Evolutionary conservation across 1,140 invertebrate species (phyloP), one percentile per base, ranked within the genome.

Genomic region (Littorina saxatilis): DNA sequence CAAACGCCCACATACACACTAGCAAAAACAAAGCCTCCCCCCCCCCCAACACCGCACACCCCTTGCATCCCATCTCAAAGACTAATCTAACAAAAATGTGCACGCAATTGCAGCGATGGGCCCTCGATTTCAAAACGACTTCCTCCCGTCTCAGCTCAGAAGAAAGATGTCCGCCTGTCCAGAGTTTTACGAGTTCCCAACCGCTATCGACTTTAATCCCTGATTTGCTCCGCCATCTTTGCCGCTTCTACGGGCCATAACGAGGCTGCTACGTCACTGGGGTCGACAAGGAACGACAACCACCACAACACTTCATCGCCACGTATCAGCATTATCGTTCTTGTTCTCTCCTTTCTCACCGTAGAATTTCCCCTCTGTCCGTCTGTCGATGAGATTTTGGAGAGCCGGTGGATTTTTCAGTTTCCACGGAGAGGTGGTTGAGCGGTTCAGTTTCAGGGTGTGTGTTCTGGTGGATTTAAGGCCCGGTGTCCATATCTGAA

Each of bases 261-360:
- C 70, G 43, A 73, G 40, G 13, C n/a, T 35, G 17, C 70, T 47
- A 73, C 70, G 70, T 50, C 70, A 73, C 43, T 13, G 43, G 43
- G 70, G 70, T 23, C 70, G 70, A 73, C 43, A 47, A 52, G 70
- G 40, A 52, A 52, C 70, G 70, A 73, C 70, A 52, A 73, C 70
- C n/a, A 17, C 37, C 43, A 50, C 70, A 43, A 47, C 70, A 73
- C 70, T 32, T 52, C 70, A 73, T 73, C 70, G 70, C 70, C 40
- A 50, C 70, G 27, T 73, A 47, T 73, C 70, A 73, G 66, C 66
- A 68, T 68, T 68, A 68, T 68, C 66, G 66, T 68, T 68, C 66
- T 29, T 68, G 66, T 39, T 68, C 66, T 68, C 37, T 50, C 9
- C 23, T 61, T 4, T 23, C 27, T 61, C 20, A 13, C n/a, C 23